phyloP scores from a whole-genome alignment of 2,888 invertebrate genomes.

The Drosophila kambysellisi region DNA sequence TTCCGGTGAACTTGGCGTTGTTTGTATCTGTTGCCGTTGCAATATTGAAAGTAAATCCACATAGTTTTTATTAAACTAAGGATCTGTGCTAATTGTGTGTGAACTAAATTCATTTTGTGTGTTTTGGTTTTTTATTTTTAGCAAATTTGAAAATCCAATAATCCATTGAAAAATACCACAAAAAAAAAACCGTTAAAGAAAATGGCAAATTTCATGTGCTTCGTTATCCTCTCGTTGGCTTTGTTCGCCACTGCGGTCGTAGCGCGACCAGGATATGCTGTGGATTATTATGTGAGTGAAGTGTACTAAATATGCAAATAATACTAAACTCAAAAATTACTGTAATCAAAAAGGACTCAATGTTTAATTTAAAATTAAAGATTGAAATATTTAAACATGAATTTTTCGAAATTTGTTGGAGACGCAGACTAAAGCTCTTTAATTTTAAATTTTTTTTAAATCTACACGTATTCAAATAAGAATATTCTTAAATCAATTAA shows the following conservation, averaged over 20 bases:
- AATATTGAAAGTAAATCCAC: constrained; percentile 71
- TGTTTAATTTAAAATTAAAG: not conserved
- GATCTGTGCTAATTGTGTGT: constrained; percentile 41
- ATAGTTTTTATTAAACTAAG: constrained; percentile 3
- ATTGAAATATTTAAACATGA: not conserved
- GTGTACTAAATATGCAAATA: not conserved
- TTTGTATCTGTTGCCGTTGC: constrained; percentile 81
- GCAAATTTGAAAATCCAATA: constrained; percentile 38
- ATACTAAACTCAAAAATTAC: not conserved
- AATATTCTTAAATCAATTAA: not conserved
- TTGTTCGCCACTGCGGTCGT: constrained; percentile 78
- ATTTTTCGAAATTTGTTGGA: too few species aligned
- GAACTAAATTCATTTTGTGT: constrained; percentile 26
- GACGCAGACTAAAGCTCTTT: not conserved
- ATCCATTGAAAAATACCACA: constrained; percentile 24
- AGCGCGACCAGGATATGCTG: constrained; percentile 85
- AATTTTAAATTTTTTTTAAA: not conserved
- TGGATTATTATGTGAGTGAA: constrained; percentile 88
- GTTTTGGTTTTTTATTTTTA: constrained; percentile 58
- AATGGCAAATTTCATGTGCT: constrained; percentile 81
- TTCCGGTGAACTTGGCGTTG: constrained; percentile 84
- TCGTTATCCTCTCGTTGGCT: constrained; percentile 79
- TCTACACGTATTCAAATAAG: not conserved
- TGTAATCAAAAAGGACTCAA: not conserved
- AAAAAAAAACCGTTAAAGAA: constrained; percentile 35